Base-by-base conservation (phyloP, 2,888 invertebrate species). In the Heliconius sara region DNA sequence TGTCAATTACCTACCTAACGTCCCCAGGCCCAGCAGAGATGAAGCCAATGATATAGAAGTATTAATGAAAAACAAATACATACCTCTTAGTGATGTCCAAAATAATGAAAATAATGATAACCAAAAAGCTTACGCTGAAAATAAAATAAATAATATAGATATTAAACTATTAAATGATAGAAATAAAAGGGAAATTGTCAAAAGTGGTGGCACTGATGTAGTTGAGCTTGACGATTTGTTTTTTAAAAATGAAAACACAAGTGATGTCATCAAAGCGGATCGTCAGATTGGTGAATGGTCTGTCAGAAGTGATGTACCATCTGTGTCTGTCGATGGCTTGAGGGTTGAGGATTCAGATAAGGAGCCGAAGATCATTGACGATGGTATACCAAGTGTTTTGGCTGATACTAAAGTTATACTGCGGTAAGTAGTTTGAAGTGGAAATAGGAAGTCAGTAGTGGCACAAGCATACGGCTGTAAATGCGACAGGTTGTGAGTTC, bases 381-480 rank as follows among this genome's bases (percentile, higher is more conserved):
- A 91, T 27, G 97, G 97, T 0, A 94, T 97, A 60, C 97, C 98
- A 0, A 96, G 96, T 82, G 95, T 98, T 30, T 88, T 97, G 80
- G 96, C 96, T 25, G 96, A 96, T 75, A 90, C 93, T 0, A 91
- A 93, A 4, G 96, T 97, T 30, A 95, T 95, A 19, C 88, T 98
- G 67, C 88, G 95, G 94, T 93, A 75, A 86, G 88, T 82, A 10
- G 13, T 74, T 39, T 12, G 3, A 60, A 60, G 60, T 52, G 19
- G n/a, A 3, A n/a, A 3, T 10, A 60, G n/a, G 10, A 39, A 39
- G 10, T 60, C 60, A 10, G 60, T 60, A 1, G 60, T n/a, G 12
- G n/a, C n/a, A 3, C n/a, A 60, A 60, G 12, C 12, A 12, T 60
- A n/a, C 22, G 12, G 9, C n/a, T 60, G 60, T 60, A 60, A 60